These are phyloP conservation scores for Epizoanthus scotinus DNA, from an alignment of 92 coral and sea anemone genomes.

Conservation along the genomic window DNA sequence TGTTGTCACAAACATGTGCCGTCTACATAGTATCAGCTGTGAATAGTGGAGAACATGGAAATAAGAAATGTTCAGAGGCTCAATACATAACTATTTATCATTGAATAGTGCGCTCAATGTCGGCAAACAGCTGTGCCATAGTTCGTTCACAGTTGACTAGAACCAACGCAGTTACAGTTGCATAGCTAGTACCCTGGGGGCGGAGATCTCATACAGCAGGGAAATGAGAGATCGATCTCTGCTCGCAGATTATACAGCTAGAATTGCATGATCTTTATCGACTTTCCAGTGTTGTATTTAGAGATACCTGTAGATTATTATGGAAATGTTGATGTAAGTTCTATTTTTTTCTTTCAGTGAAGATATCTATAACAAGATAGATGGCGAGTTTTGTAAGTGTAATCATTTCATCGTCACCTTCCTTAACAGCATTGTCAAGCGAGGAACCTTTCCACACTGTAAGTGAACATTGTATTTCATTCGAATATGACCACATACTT, in stretches of 20 bases:
- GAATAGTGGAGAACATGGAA: no score
- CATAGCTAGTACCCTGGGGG: no score
- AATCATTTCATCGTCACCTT: constrained; percentile 87
- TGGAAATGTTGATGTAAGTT: neutral
- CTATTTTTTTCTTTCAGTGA: constrained; percentile 47
- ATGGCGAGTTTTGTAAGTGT: constrained; percentile 89
- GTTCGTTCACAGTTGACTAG: no score
- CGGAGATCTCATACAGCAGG: no score
- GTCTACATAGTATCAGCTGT: no score
- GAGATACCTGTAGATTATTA: neutral
- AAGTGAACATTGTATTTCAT: constrained; percentile 36
- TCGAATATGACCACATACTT: neutral
- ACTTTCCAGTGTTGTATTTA: neutral
- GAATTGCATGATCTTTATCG: neutral
- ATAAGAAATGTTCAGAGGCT: no score
- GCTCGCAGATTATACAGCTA: neutral
- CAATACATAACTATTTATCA: no score
- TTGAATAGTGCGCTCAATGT: no score
- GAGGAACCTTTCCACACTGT: constrained; percentile 95
- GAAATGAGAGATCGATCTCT: no score
- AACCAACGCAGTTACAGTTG: no score
- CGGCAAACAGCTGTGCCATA: no score
- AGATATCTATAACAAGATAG: constrained; percentile 66
- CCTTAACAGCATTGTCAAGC: constrained; percentile 76
- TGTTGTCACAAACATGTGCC: no score